Evolutionary conservation across 2,797 vertebrate species (phyloP).

Genomic region (Gallinago solitaria): DNA sequence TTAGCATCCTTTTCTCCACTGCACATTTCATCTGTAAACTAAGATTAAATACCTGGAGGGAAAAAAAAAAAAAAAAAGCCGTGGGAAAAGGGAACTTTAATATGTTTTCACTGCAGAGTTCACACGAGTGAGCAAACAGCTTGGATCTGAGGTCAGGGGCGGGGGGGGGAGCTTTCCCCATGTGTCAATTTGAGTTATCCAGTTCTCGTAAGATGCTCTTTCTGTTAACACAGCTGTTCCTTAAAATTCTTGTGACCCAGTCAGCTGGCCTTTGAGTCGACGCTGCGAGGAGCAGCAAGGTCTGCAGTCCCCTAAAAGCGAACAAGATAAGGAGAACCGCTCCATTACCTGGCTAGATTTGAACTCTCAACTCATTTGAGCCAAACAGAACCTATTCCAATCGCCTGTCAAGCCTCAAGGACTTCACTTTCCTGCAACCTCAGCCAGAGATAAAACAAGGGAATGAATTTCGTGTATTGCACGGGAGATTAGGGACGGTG

Average conservation of each 20-base stretch:
- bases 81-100: conserved; percentile 14
- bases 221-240: not conserved
- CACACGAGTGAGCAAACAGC: not conserved
- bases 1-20: conserved; percentile 62
- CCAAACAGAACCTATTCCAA: not conserved
- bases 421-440: not conserved
- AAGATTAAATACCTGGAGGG: conserved; percentile 59
- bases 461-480: not conserved
- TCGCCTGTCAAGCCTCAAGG: not conserved
- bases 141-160: fast-evolving
- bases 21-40: conserved; percentile 58
- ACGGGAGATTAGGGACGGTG: not conserved
- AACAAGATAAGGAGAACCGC: not conserved
- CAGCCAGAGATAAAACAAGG: not conserved
- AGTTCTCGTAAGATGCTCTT: not conserved
- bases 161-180: not conserved
- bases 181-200: fast-evolving
- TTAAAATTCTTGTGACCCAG: not conserved
- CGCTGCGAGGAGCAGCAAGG: not conserved
- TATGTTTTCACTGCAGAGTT: conserved; percentile 13
- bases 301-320: not conserved
- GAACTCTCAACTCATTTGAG: conserved; percentile 17
- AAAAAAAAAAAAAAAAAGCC: not conserved
- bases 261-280: not conserved
- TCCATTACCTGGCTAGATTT: not conserved